Conservation (phyloP, 2,113 vertebrate genomes). For the Erpornis zantholeuca region DNA sequence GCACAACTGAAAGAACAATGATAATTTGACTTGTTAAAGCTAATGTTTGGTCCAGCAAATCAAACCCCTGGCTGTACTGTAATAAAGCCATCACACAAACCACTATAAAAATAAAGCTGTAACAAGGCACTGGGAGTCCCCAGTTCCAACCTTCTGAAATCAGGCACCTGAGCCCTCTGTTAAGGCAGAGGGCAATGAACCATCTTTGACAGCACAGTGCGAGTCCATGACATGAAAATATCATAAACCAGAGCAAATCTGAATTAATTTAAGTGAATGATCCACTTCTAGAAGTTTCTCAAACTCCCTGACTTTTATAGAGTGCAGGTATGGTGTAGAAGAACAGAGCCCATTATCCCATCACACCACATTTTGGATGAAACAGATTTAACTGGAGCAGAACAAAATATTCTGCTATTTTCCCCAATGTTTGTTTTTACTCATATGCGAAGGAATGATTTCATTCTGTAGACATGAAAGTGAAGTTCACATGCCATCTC, state of each 20-base stretch:
- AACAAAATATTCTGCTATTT: background rate
- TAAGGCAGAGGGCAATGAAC: background rate
- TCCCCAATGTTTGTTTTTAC: background rate
- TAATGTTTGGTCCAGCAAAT: slow-evolving; percentile 39
- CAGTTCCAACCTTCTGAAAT: background rate
- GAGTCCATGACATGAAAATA: accelerated
- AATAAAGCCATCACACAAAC: slow-evolving; percentile 20
- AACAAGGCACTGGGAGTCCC: background rate
- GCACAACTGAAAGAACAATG: slow-evolving; percentile 13
- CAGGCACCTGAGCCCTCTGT: background rate
- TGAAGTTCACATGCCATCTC: background rate
- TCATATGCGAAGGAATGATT: background rate
- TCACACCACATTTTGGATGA: background rate
- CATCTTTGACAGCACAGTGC: accelerated
- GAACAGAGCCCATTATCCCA: background rate
- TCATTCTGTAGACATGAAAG: background rate
- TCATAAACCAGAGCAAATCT: background rate
- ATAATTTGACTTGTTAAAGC: slow-evolving; percentile 40
- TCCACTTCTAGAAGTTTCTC: background rate
- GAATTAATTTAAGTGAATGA: background rate
- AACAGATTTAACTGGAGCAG: background rate
- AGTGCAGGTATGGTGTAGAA: background rate
- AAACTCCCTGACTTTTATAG: background rate
- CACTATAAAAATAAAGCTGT: slow-evolving; percentile 5
- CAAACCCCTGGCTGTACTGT: background rate